phyloP scores from a whole-genome alignment of 2,797 vertebrate genomes.

The Eulemur albifrons region DNA sequence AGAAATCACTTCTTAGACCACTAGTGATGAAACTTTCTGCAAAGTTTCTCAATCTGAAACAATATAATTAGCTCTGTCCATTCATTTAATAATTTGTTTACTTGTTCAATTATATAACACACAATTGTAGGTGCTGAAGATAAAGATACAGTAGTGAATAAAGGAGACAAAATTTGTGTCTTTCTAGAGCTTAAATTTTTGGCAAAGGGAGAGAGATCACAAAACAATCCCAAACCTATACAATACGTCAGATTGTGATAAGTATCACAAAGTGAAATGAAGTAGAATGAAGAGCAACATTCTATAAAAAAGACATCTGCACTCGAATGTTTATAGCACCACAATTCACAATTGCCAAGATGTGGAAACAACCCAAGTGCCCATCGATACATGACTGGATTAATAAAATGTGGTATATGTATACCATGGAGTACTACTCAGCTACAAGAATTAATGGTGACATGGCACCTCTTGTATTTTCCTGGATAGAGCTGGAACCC shows the following conservation, averaged over 20 bases:
- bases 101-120: not conserved
- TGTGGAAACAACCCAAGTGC: too few species aligned
- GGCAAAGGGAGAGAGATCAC: not conserved
- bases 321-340: too few species aligned
- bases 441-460: too few species aligned
- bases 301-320: too few species aligned
- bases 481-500: too few species aligned
- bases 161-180: not conserved
- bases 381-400: too few species aligned
- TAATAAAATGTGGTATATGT: too few species aligned
- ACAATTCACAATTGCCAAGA: too few species aligned
- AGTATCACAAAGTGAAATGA: not conserved
- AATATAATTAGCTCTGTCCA: not conserved
- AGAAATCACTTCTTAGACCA: not conserved
- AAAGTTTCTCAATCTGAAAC: not conserved
- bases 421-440: too few species aligned
- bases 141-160: not conserved
- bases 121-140: not conserved
- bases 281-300: not conserved
- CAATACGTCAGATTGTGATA: not conserved
- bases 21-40: not conserved
- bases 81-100: not conserved
- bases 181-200: not conserved
- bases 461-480: too few species aligned
- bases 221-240: not conserved